Percentiles rank a stretch among this genome's conserved stretches.
phyloP scores from a whole-genome alignment of 1,140 invertebrate species.

The Heliconius hewitsoni region DNA sequence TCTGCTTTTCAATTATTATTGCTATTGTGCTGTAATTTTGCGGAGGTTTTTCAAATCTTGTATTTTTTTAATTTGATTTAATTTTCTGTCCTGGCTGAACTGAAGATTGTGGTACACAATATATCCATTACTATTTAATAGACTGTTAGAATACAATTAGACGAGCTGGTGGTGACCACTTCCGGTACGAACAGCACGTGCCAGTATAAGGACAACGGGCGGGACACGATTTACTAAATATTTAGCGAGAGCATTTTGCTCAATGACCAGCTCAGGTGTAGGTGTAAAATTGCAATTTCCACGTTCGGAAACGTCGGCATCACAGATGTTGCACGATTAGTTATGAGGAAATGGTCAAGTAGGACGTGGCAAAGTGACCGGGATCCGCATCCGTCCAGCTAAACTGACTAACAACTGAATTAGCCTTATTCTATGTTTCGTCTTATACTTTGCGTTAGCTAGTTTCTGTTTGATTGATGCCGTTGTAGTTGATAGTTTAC shows the following conservation, averaged over 20 bases:
- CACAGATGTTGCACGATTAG: constrained; percentile 46
- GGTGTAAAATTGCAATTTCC: constrained; percentile 48
- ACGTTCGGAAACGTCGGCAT: constrained; percentile 47
- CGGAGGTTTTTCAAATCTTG: background rate
- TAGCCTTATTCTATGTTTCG: constrained; percentile 40
- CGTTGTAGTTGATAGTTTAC: background rate
- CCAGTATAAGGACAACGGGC: background rate
- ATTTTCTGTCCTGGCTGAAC: too few species aligned
- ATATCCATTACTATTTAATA: too few species aligned
- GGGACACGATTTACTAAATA: background rate
- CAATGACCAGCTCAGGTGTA: constrained; percentile 37
- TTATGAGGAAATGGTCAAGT: constrained; percentile 49
- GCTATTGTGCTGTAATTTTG: background rate
- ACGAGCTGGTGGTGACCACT: background rate
- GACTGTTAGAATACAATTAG: too few species aligned
- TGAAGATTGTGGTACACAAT: too few species aligned
- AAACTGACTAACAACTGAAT: constrained; percentile 42
- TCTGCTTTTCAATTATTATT: constrained; percentile 6
- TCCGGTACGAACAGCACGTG: background rate
- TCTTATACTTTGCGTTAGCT: constrained; percentile 27
- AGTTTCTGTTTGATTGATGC: constrained; percentile 12
- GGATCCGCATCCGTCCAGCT: constrained; percentile 46
- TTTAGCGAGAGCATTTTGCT: constrained; percentile 22
- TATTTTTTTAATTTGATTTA: too few species aligned
- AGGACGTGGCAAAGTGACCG: constrained; percentile 52